Percentiles rank a stretch among this genome's conserved stretches.
Evolutionary conservation across 2,888 invertebrate species (phyloP).

Genomic region (Leptinotarsa rubiginosa): DNA sequence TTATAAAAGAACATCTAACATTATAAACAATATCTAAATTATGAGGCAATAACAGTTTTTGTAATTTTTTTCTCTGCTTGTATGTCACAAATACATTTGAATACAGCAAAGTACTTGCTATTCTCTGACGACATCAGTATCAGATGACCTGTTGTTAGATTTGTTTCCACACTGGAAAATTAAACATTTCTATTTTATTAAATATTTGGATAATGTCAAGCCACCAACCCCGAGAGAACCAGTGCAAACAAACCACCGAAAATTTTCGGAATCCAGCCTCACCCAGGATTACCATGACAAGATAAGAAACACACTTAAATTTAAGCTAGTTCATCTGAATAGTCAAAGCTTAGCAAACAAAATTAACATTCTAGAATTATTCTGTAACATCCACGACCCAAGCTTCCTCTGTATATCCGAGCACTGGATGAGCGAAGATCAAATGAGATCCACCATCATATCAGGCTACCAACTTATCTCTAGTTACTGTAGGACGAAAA

Average conservation of each 20-base stretch:
- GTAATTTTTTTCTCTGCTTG: no score
- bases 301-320: constrained; percentile 3
- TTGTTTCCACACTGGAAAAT: no score
- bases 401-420: constrained; percentile 15
- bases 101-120: no score
- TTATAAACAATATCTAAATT: no score
- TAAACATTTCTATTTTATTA: no score
- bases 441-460: constrained; percentile 12
- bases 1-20: no score
- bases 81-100: no score
- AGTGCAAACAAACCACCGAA: background rate
- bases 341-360: constrained; percentile 19
- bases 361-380: constrained; percentile 18
- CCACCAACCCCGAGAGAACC: background rate
- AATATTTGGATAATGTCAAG: no score
- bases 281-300: background rate
- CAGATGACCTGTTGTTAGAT: no score
- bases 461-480: constrained; percentile 14
- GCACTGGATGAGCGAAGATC: constrained; percentile 17
- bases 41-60: no score
- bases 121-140: no score
- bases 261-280: no score
- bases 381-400: constrained; percentile 2
- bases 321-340: constrained; percentile 2
- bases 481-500: constrained; percentile 1